Evolutionary conservation across 2,113 vertebrate species (phyloP).

Genomic region (Madoqua kirkii): DNA sequence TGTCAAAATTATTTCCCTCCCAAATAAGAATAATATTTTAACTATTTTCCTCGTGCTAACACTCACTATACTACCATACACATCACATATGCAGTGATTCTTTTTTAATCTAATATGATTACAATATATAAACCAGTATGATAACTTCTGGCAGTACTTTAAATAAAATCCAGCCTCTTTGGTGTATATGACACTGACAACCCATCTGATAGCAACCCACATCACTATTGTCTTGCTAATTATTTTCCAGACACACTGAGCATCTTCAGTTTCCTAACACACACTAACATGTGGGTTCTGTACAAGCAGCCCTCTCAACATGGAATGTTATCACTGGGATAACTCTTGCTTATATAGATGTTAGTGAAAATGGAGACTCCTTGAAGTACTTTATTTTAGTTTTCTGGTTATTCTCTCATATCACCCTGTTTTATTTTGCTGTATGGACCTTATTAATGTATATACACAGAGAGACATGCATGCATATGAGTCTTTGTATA

Average conservation of each 20-base stretch:
- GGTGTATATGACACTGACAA: not conserved
- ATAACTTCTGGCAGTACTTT: not conserved
- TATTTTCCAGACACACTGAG: not conserved
- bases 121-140: not conserved
- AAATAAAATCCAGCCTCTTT: not conserved
- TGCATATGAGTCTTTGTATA: too few species aligned
- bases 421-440: not conserved
- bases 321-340: rapidly evolving
- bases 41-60: not conserved
- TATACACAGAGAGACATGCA: not conserved
- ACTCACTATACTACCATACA: not conserved
- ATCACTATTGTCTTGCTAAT: not conserved
- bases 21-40: not conserved
- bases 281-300: not conserved
- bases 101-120: not conserved
- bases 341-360: not conserved
- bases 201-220: not conserved
- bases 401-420: not conserved
- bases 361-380: not conserved
- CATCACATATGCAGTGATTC: not conserved
- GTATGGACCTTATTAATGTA: not conserved
- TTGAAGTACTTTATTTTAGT: not conserved
- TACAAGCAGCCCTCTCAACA: not conserved
- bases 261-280: not conserved
- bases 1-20: not conserved